These are phyloP conservation scores for Meloidogyne exigua DNA, from an alignment of 1,140 invertebrate genomes.

Conservation along the genomic window DNA sequence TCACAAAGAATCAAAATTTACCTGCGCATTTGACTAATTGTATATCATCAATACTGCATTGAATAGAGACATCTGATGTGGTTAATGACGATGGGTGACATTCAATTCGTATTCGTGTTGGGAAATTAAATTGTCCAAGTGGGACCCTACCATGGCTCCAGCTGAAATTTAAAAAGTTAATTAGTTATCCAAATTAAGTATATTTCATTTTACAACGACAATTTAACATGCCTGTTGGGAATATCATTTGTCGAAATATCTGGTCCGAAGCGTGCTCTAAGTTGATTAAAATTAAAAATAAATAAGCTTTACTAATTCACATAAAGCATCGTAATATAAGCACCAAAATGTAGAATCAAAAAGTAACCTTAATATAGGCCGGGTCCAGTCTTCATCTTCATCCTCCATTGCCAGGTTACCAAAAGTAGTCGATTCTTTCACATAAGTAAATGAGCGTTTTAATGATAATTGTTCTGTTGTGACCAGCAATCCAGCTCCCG, in stretches of 20 bases:
- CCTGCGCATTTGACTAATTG: slow-evolving; percentile 46
- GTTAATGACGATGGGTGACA: slow-evolving; percentile 33
- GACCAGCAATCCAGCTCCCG: slow-evolving; percentile 46
- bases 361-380: slow-evolving; percentile 37
- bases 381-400: slow-evolving; percentile 50
- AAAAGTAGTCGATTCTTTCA: neutral
- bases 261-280: slow-evolving; percentile 42
- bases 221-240: slow-evolving; percentile 11
- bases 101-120: slow-evolving; percentile 51
- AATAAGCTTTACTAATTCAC: too few species aligned
- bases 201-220: too few species aligned
- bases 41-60: slow-evolving; percentile 48
- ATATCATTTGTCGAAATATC: slow-evolving; percentile 27
- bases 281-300: neutral
- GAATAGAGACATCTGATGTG: slow-evolving; percentile 22
- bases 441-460: neutral
- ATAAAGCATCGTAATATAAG: too few species aligned
- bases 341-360: too few species aligned
- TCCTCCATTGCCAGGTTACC: slow-evolving; percentile 27
- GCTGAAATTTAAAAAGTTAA: slow-evolving; percentile 18
- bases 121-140: slow-evolving; percentile 46
- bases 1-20: neutral
- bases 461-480: slow-evolving; percentile 42
- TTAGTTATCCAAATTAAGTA: too few species aligned
- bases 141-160: slow-evolving; percentile 42